Conservation (phyloP, 1,140 invertebrate genomes). For the Drosophila elegans region DNA sequence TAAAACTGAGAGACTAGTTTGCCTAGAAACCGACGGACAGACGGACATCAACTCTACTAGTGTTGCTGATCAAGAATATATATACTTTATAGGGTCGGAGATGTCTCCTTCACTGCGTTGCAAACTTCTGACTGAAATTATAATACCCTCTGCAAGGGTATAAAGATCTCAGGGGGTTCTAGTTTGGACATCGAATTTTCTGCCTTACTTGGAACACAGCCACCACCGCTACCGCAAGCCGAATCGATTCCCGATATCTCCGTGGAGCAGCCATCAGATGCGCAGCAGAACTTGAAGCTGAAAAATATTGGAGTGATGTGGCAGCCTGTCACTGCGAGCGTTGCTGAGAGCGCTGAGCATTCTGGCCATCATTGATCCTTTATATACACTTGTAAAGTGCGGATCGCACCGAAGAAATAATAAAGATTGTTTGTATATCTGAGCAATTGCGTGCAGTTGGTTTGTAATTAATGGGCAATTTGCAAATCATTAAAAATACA, state of each 20-base stretch:
- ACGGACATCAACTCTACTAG: too few relatives aligned
- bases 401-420: background rate
- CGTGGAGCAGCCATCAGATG: background rate
- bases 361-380: constrained; percentile 4
- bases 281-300: constrained; percentile 6
- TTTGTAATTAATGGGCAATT: too few relatives aligned
- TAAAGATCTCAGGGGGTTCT: constrained; percentile 7
- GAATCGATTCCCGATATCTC: constrained; percentile 3
- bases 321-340: background rate
- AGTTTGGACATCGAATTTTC: background rate
- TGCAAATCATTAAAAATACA: too few relatives aligned
- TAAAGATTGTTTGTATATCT: background rate
- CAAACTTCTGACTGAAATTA: too few relatives aligned
- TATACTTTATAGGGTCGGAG: too few relatives aligned
- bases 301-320: constrained; percentile 7
- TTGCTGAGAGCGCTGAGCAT: constrained; percentile 13
- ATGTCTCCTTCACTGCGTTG: too few relatives aligned
- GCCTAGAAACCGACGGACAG: too few relatives aligned
- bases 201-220: constrained; percentile 5
- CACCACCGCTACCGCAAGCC: constrained; percentile 8
- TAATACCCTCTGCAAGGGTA: too few relatives aligned
- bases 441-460: background rate
- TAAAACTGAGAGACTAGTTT: too few relatives aligned
- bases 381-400: background rate
- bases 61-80: too few relatives aligned